Evolutionary conservation across 1,140 invertebrate genomes (phyloP), one percentile per base, ranked within the genome.

Genomic region (Drosophila ananassae): DNA sequence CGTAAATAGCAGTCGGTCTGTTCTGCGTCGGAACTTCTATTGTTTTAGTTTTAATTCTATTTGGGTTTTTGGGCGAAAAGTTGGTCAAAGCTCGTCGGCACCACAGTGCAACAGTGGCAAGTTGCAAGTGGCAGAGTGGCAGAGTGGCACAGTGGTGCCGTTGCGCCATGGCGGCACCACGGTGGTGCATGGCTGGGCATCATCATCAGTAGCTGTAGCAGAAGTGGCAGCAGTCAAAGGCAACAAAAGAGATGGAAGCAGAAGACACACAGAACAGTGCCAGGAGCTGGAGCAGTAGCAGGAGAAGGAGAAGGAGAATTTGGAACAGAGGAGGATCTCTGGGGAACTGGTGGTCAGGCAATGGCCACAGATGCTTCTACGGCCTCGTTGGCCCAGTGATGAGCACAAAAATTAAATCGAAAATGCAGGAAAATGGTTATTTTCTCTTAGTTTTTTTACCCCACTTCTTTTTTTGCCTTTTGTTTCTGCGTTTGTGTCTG

Each of bases 351-450:
- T 77, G 81, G 78, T 77, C 78, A 81, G 72, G 54, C 72, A 50
- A 48, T 55, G 72, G 59, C 55, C 69, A 79, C 73, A 82, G 77
- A 39, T 84, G 77, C 76, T 79, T 34, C 48, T 22, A 17, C 21
- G 41, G 48, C 50, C 59, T 12, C 62, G 30, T 37, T 32, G 68
- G 51, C 54, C 50, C 75, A 56, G 80, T 84, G 80, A 84, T 80
- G 81, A 84, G 77, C 77, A 80, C 64, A 77, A 67, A 87, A 78
- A 87, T 82, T 87, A 81, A 87, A 85, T 85, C 81, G 82, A 87
- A 85, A 85, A 85, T 85, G 78, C 74, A 81, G 74, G 68, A 61
- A 84, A 87, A 89, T 87, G 82, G 74, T 78, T 79, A 78, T 87
- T 78, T 75, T 85, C 9, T 21, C 59, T 77, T 67, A 77, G 67